Base-by-base conservation (phyloP, 2,113 vertebrate species). In the Oryzias javanicus region DNA sequence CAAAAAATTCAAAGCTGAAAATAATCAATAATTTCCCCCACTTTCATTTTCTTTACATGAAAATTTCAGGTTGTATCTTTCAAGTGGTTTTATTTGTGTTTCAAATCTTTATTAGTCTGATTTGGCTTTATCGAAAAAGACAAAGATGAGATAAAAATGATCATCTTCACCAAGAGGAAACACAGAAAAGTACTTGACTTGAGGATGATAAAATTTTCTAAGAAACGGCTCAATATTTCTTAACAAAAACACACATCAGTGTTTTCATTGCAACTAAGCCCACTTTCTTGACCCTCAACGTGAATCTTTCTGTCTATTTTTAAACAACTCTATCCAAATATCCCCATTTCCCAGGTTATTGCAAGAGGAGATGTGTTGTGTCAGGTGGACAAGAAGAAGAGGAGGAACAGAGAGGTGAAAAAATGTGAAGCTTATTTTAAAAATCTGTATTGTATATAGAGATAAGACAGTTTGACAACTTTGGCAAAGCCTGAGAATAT, bases 191-290 rank as follows among this genome's bases (percentile, higher is more conserved):
- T 15, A 1, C 12, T 42, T 15, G 5, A 13, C 42, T 14, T 15
- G 42, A 13, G 42, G 14, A 42, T 3, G 10, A 5, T 14, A 44
- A 44, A 15, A 17, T 17, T 44, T 17, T 14, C 42, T 44, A 16
- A 14, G 16, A 6, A 44, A 44, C 17, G 70, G 54, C 40, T 50
- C 57, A 52, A 24, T 51, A 14, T 55, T 62, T 18, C 60, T 80
- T 60, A 49, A 60, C 54, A 18, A 42, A 66, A 46, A 80, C 76
- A 74, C 49, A n/a, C 54, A 40, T 64, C 22, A 46, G 14, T 79
- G 74, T 79, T 88, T 82, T 83, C 0, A 73, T 42, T 66, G 79
- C 29, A 83, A 77, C 72, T 81, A 44, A 65, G 44, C 18, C 49
- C 52, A 49, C 50, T 79, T 67, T 86, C 54, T 71, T 57, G 15